These are phyloP conservation scores for Gari tellinella DNA, from an alignment of 2,888 invertebrate genomes.

Conservation along the genomic window DNA sequence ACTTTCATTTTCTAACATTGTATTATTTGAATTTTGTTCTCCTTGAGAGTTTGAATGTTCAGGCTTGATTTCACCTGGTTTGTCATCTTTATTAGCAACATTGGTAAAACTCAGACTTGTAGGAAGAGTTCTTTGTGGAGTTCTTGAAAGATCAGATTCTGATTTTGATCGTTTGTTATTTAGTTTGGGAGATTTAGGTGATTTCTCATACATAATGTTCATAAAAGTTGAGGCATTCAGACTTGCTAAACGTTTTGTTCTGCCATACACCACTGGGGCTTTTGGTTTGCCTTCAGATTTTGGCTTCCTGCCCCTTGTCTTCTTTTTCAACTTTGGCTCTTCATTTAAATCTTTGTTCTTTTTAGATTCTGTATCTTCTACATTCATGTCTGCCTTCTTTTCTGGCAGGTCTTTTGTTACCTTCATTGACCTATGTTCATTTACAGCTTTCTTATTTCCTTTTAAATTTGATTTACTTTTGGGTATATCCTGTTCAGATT, in stretches of 20 bases:
- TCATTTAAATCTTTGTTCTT: too few species aligned
- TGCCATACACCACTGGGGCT: constrained; percentile 22
- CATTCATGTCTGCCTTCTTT: background rate
- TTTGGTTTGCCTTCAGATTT: constrained; percentile 4
- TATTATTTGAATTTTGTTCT: background rate
- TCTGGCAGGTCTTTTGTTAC: background rate
- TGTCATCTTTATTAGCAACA: constrained; percentile 4
- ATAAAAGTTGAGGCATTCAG: constrained; percentile 76
- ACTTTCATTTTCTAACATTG: background rate
- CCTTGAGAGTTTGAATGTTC: background rate
- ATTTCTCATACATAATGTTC: constrained; percentile 74
- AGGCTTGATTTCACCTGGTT: background rate
- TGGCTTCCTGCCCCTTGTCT: too few species aligned
- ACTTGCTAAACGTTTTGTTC: constrained; percentile 77
- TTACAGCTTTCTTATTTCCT: background rate
- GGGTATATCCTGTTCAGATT: background rate
- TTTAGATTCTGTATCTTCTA: too few species aligned
- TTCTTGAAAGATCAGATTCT: constrained; percentile 48
- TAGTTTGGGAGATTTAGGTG: constrained; percentile 53
- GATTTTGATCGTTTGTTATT: constrained; percentile 50
- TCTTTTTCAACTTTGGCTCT: too few species aligned
- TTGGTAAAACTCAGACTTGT: constrained; percentile 43
- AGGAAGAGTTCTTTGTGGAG: constrained; percentile 6
- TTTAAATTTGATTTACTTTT: background rate
- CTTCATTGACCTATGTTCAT: background rate